Conservation (phyloP, 1,140 invertebrate species). For the Drosophila varians region DNA sequence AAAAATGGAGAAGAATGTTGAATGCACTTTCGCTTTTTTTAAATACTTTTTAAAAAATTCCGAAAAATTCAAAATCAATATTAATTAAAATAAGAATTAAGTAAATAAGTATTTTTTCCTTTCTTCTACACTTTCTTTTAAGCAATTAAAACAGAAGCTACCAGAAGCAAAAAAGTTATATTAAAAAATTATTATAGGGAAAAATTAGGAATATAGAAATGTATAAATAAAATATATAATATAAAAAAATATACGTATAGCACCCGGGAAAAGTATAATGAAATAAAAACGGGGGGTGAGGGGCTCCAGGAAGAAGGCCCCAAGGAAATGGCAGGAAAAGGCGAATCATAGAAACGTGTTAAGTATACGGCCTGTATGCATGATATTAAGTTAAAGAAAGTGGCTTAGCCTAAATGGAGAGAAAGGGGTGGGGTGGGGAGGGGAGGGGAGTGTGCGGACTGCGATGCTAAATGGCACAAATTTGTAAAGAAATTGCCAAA, state of each 20-base stretch:
- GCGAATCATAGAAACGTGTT: slow-evolving; percentile 48
- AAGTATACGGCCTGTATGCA: slow-evolving; percentile 40
- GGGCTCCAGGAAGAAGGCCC: neutral
- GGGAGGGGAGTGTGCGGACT: neutral
- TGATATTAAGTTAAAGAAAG: slow-evolving; percentile 13
- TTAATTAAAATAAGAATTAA: no score
- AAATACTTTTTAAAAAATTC: no score
- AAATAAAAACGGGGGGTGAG: neutral
- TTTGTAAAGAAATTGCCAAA: slow-evolving; percentile 54
- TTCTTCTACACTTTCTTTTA: no score
- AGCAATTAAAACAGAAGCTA: no score
- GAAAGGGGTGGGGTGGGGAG: neutral
- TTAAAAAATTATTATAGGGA: no score
- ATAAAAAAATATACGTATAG: neutral
- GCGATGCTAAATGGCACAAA: slow-evolving; percentile 36
- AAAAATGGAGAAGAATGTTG: no score
- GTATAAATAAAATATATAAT: no score
- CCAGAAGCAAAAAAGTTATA: no score
- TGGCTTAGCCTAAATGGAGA: neutral
- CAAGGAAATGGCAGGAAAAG: slow-evolving; percentile 27
- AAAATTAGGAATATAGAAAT: no score
- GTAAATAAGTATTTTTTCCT: no score
- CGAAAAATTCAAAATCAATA: no score
- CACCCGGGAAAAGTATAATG: neutral
- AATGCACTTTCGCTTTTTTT: no score